A percentile compares a stretch with the other conserved stretches of the same genome.
Evolutionary conservation across 2,888 invertebrate genomes (phyloP).

Genomic region (Zaprionus bogoriensis): DNA sequence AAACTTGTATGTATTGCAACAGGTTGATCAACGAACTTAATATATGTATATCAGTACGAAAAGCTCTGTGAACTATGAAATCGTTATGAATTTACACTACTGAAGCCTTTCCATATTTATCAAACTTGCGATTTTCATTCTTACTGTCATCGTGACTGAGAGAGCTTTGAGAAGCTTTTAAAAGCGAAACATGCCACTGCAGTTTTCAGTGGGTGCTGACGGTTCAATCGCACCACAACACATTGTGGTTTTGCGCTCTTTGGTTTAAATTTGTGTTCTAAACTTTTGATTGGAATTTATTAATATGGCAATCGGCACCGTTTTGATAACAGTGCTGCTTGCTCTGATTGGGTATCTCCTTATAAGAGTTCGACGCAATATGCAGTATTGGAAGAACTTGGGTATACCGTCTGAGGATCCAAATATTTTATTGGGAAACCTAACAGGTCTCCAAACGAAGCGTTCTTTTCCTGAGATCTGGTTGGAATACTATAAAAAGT

Average conservation of each 20-base stretch:
- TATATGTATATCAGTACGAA: too few species aligned
- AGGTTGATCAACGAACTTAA: too few species aligned
- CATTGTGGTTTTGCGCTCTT: background rate
- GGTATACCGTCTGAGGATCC: slow-evolving; percentile 65
- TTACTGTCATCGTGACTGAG: slow-evolving; percentile 8
- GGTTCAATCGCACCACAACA: slow-evolving; percentile 8
- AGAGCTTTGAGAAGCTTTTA: background rate
- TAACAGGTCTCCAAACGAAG: slow-evolving; percentile 36
- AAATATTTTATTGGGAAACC: slow-evolving; percentile 51
- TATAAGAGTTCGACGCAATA: slow-evolving; percentile 25
- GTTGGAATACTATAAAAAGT: slow-evolving; percentile 53
- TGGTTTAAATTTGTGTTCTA: background rate
- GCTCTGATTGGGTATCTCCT: slow-evolving; percentile 49
- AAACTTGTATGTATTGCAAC: too few species aligned
- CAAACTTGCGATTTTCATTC: background rate
- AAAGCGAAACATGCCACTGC: background rate
- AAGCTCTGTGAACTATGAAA: too few species aligned
- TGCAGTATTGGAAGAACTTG: slow-evolving; percentile 44
- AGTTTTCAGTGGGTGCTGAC: slow-evolving; percentile 11
- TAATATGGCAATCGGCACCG: slow-evolving; percentile 37
- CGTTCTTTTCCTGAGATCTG: slow-evolving; percentile 44
- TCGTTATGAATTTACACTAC: too few species aligned
- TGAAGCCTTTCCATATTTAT: too few species aligned
- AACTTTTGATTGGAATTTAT: background rate
- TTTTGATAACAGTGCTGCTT: slow-evolving; percentile 33